Conservation (phyloP, 1,140 invertebrate species). For the Carposina sasakii region DNA sequence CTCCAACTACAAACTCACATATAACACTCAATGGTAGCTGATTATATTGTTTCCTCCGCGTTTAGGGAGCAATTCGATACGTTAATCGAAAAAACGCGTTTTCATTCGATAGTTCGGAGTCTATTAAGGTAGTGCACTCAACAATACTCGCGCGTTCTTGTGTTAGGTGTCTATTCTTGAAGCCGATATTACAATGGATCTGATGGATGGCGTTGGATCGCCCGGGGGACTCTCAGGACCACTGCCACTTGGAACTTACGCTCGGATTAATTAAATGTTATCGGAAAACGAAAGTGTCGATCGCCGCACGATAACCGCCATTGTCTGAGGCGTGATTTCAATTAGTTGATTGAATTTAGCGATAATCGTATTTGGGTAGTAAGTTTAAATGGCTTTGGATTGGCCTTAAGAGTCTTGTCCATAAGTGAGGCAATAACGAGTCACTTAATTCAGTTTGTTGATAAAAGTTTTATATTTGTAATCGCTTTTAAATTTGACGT, state of each 20-base stretch:
- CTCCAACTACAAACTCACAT: not conserved
- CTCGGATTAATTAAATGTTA: conserved; percentile 25
- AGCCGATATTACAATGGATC: conserved; percentile 48
- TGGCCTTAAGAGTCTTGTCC: no score
- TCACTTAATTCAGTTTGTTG: no score
- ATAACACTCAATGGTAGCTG: conserved; percentile 58
- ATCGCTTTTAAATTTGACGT: no score
- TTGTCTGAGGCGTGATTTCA: conserved; percentile 13
- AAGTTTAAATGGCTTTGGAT: not conserved
- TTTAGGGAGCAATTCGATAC: conserved; percentile 54
- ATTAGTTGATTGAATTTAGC: conserved; percentile 8
- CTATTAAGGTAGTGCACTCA: conserved; percentile 51
- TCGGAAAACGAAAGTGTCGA: conserved; percentile 1
- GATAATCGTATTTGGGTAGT: not conserved
- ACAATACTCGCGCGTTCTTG: no score
- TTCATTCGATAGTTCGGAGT: conserved; percentile 46
- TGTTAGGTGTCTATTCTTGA: no score
- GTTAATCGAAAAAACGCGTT: conserved; percentile 61
- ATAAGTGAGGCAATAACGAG: no score
- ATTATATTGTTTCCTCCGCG: conserved; percentile 64
- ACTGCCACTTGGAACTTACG: not conserved
- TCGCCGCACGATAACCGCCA: conserved; percentile 4
- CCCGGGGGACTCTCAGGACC: conserved; percentile 15
- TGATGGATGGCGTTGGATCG: conserved; percentile 35
- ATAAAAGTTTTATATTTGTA: no score